phyloP scores from a whole-genome alignment of 2,113 vertebrate genomes.

The Mesembrinibis cayennensis region DNA sequence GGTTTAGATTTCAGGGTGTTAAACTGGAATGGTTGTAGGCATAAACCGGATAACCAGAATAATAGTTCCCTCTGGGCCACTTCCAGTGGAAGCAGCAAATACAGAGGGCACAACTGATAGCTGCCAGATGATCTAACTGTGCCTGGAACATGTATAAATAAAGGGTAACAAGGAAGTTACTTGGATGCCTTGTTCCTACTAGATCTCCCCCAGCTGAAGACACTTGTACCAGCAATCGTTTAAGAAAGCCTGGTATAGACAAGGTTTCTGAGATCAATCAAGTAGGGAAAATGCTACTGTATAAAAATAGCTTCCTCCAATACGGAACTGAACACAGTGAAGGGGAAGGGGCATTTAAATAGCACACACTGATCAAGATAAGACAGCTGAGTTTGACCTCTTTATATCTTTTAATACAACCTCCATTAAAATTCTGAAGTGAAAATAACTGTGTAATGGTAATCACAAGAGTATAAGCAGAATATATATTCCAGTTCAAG shows the following conservation, averaged over 20 bases:
- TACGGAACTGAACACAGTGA: neutral
- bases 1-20: neutral
- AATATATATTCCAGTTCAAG: neutral
- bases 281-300: neutral
- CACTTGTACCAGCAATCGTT: neutral
- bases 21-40: neutral
- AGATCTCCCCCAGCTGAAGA: neutral
- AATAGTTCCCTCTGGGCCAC: neutral
- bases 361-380: neutral
- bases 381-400: neutral
- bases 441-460: neutral
- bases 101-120: fast-evolving
- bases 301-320: neutral
- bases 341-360: neutral
- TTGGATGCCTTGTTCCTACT: neutral
- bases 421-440: neutral
- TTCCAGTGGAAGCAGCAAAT: neutral
- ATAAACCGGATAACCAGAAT: neutral
- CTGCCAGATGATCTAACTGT: neutral
- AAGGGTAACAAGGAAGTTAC: neutral
- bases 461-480: neutral
- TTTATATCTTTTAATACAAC: neutral
- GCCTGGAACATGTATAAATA: neutral
- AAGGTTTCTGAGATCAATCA: neutral
- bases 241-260: neutral